Evolutionary conservation across 2,888 invertebrate species (phyloP).

Genomic region (Zygogramma bicolorata): DNA sequence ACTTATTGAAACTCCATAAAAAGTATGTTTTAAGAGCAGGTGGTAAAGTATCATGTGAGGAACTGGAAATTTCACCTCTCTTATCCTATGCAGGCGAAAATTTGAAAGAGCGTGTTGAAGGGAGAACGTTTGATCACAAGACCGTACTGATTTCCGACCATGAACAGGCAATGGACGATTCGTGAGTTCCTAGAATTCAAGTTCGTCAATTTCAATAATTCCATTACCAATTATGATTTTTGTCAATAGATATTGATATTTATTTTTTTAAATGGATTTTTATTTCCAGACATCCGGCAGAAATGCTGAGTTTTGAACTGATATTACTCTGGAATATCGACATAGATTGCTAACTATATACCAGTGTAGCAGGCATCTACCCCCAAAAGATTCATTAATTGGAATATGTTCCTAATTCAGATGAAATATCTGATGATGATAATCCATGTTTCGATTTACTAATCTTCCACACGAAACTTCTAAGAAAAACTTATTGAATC

Average conservation of each 20-base stretch:
- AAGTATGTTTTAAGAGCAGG: constrained; percentile 86
- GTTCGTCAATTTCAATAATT: neutral
- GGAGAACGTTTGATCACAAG: constrained; percentile 45
- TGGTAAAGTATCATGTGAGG: constrained; percentile 74
- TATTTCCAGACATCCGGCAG: too few species aligned
- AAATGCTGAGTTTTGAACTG: too few species aligned
- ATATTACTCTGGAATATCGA: too few species aligned
- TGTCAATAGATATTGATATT: neutral
- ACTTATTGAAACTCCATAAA: constrained; percentile 81
- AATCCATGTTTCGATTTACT: too few species aligned
- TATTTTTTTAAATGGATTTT: too few species aligned
- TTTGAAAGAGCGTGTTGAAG: constrained; percentile 63
- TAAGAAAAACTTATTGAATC: too few species aligned
- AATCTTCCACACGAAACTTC: too few species aligned
- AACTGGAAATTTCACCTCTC: constrained; percentile 92
- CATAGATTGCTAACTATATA: too few species aligned
- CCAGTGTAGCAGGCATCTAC: too few species aligned
- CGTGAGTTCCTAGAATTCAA: neutral
- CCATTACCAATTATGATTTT: neutral
- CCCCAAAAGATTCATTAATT: too few species aligned
- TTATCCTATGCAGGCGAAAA: constrained; percentile 93
- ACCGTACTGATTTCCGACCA: constrained; percentile 46
- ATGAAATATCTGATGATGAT: too few species aligned
- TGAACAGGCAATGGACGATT: neutral
- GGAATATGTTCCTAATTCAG: too few species aligned